Base-by-base conservation (phyloP, 2,113 vertebrate species). In the Etheostoma spectabile region DNA sequence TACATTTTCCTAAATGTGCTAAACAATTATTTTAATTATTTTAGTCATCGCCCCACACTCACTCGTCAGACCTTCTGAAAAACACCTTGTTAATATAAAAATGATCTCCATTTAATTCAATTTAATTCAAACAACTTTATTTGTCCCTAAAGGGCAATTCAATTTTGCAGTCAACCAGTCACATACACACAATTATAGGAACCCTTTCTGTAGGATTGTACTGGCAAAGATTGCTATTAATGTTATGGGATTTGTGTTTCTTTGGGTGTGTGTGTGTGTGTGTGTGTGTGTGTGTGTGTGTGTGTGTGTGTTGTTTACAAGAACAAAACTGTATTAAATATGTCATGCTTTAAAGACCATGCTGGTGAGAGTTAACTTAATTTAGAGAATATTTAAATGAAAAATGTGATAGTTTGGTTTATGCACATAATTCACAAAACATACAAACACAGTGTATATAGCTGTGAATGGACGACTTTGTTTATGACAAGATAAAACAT, bases 261-360 rank as follows among this genome's bases (percentile, higher is more conserved):
- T 38, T 6, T 38, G 35, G 8, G 35, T 38, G 35, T 38, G 35
- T 38, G 35, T 38, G 35, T 38, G 35, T 38, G 35, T 38, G 35
- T 38, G 35, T 38, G 35, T 38, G 35, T 38, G 35, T 38, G 35
- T 38, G 35, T 38, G 35, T 38, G 38, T 38, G 38, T 10, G 38
- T 38, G 38, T 10, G 8, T 33, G 59, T 51, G 4, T 30, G 55
- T 4, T 1, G 18, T 51, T 51, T 4, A 35, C 4, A 49, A 62
- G 14, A 53, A 38, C n/a, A 42, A 75, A 63, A 53, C 49, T 75
- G n/a, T 53, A 27, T 75, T 63, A 15, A 64, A 42, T 16, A 55
- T 27, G 8, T 19, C 1, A 33, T 0, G 4, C 27, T 49, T 6
- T n/a, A 33, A 49, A 73, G 27, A 30, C 27, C 27, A 30, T 30